Percentiles rank a stretch among this genome's conserved stretches.
Evolutionary conservation across 2,113 vertebrate genomes (phyloP).

Genomic region (Arothron firmamentum): DNA sequence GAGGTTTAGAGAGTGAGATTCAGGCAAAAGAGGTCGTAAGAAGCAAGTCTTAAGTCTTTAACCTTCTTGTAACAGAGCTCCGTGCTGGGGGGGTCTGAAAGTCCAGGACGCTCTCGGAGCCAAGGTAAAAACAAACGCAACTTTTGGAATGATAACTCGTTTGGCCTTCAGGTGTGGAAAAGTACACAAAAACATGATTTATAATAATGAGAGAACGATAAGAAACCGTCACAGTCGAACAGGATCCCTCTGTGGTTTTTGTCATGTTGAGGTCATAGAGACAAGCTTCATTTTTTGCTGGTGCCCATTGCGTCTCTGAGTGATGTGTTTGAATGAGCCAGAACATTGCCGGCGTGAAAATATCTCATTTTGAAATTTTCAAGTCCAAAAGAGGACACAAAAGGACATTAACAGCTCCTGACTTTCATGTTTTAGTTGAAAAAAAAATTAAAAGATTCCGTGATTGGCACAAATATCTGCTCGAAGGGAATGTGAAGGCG

Average conservation of each 20-base stretch:
- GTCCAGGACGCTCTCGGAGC: slow-evolving; percentile 57
- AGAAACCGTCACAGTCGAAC: slow-evolving; percentile 22
- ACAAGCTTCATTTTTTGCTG: slow-evolving; percentile 56
- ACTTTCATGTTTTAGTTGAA: slow-evolving; percentile 7
- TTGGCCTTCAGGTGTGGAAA: slow-evolving; percentile 54
- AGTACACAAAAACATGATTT: slow-evolving; percentile 26
- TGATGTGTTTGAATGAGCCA: slow-evolving; percentile 28
- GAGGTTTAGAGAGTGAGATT: slow-evolving; percentile 49
- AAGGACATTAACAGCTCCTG: slow-evolving; percentile 29
- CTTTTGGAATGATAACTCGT: slow-evolving; percentile 62
- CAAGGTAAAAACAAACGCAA: slow-evolving; percentile 36
- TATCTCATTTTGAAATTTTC: slow-evolving; percentile 23
- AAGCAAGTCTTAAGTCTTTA: slow-evolving; percentile 52
- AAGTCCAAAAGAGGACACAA: slow-evolving; percentile 27
- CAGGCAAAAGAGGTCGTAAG: slow-evolving; percentile 58
- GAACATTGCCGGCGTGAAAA: slow-evolving; percentile 12
- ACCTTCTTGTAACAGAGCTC: slow-evolving; percentile 55
- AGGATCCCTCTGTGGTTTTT: slow-evolving; percentile 30
- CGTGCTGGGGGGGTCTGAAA: slow-evolving; percentile 35
- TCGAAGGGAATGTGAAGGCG: slow-evolving; percentile 70
- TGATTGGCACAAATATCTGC: slow-evolving; percentile 55
- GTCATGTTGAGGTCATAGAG: slow-evolving; percentile 42
- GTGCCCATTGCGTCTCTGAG: slow-evolving; percentile 52
- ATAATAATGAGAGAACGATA: slow-evolving; percentile 35
- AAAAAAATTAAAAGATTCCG: slow-evolving; percentile 33